Evolutionary conservation across 2,113 vertebrate species (phyloP), one percentile per base, ranked within the genome.

Genomic region (Sylvicapra grimmia): DNA sequence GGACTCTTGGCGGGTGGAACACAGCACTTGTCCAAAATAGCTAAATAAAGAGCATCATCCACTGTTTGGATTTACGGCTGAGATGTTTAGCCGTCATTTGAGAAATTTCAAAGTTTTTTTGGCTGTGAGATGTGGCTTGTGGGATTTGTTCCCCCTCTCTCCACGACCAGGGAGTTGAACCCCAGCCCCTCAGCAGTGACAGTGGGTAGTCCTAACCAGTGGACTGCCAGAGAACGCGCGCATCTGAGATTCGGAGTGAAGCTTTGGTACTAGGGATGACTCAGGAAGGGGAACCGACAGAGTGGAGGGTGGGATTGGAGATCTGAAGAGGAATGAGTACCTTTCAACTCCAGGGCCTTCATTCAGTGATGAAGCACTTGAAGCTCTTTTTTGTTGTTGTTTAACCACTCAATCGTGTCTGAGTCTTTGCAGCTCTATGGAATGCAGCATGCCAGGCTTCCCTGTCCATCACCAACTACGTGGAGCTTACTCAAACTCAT

Each of bases 351-450:
- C 33, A 61, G 80, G 23, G 33, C 0, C 15, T 54, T 47, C 36
- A 11, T 7, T 29, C 44, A 51, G 10, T 0, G 31, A 58, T 18
- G 36, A 29, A 25, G 13, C 15, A 13, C 3, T 0, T 1, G 8
- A 75, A 31, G 6, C 9, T 29, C 13, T 21, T 40, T 40, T 72
- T 6, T 40, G 68, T 23, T 23, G 68, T 3, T 75, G 68, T 40
- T 25, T 3, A 72, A 23, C 23, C 0, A 0, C 23, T 77, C 40
- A 40, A 1, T 25, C 3, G 0, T 77, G 23, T 8, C 36, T 0
- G 12, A 25, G 12, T 44, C 12, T 72, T 40, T 44, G 72, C 12
- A 1, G 12, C 23, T 36, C 40, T 23, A 27, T 1, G 36, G 72
- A 44, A 3, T 14, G 40, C 40, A 15, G 40, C 23, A 44, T 2